Percentiles rank a stretch among this genome's conserved stretches.
These are phyloP conservation scores for Malurus leucopterus DNA, from an alignment of 2,797 vertebrate genomes.

Conservation along the genomic window DNA sequence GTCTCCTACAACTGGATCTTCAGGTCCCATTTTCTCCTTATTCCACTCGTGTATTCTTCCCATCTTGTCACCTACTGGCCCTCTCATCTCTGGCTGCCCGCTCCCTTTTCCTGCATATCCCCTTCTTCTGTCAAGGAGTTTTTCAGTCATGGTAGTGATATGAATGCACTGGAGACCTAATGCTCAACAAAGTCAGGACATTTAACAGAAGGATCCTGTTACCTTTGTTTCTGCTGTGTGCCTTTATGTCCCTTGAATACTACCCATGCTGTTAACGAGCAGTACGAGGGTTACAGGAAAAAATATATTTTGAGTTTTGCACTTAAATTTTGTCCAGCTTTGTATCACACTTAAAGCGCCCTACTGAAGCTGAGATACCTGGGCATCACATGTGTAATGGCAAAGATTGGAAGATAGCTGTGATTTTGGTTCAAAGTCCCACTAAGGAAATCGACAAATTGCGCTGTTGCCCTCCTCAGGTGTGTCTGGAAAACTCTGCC, in stretches of 20 bases:
- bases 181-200: neutral
- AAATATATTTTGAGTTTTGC: neutral
- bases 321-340: neutral
- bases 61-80: rapidly evolving
- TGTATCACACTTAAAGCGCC: neutral
- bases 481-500: neutral
- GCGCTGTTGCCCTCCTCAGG: rapidly evolving
- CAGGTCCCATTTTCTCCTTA: neutral
- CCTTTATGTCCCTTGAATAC: neutral
- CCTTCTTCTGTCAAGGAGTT: neutral
- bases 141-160: neutral
- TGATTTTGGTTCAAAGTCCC: neutral
- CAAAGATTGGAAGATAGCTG: neutral
- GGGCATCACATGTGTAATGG: rapidly evolving
- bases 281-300: neutral
- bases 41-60: neutral
- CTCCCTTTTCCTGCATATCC: neutral
- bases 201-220: neutral
- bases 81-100: neutral
- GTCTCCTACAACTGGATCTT: neutral
- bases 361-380: neutral
- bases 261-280: rapidly evolving
- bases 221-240: neutral
- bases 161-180: neutral
- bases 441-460: neutral